Evolutionary conservation across 2,113 vertebrate genomes (phyloP).

Genomic region (Phylloscopus whistleri): DNA sequence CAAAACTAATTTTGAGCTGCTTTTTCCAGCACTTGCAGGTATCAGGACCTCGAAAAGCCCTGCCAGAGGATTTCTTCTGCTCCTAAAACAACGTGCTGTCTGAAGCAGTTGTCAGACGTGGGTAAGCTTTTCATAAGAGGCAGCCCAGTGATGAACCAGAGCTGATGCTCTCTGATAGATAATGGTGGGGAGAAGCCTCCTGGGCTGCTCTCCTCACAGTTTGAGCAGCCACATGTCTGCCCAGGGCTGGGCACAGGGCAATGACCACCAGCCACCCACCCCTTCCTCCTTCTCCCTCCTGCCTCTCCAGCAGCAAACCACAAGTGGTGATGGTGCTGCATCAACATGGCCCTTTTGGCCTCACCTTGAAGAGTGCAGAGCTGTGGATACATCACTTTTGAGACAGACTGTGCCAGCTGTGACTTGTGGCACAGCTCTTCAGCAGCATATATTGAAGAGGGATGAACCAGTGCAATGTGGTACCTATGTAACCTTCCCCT

Average conservation of each 20-base stretch:
- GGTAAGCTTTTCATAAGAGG: background rate
- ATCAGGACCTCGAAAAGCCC: background rate
- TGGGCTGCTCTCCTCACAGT: background rate
- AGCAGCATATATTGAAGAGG: background rate
- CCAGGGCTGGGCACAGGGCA: background rate
- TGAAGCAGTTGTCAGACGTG: background rate
- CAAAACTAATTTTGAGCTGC: background rate
- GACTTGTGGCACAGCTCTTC: background rate
- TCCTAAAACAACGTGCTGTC: accelerated
- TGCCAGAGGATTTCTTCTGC: background rate
- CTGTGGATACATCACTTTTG: background rate
- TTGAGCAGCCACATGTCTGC: background rate
- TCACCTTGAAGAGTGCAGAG: background rate
- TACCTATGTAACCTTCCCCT: background rate
- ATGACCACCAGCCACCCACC: background rate
- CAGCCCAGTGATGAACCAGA: background rate
- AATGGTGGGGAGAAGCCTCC: background rate
- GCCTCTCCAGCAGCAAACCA: background rate
- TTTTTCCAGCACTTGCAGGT: background rate
- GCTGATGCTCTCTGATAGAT: background rate
- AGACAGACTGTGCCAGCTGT: background rate
- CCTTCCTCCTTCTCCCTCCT: background rate
- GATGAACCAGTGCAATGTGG: background rate
- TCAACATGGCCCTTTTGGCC: accelerated
- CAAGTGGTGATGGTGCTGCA: background rate